Conservation (phyloP, 2,113 vertebrate genomes). For the Notarius quadriscutis region DNA sequence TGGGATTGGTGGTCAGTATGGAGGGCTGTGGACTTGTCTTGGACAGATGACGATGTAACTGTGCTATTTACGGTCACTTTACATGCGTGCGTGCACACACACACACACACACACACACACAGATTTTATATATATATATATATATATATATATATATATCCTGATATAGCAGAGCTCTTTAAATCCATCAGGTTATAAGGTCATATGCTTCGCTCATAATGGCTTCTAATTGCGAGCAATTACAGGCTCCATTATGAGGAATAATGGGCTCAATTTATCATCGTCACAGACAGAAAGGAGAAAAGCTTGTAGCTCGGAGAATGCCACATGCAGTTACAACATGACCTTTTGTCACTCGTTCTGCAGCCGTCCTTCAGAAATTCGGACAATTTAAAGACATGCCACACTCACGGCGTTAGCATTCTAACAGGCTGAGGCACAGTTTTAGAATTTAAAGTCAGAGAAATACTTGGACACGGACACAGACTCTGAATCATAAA, state of each 20-base stretch:
- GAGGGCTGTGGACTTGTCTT: background rate
- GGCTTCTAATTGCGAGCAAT: constrained; percentile 40
- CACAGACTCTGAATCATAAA: background rate
- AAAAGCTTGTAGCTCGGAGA: background rate
- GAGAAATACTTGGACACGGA: background rate
- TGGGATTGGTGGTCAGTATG: constrained; percentile 3
- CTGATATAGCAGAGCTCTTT: background rate
- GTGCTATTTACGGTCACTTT: background rate
- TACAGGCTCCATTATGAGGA: constrained; percentile 43
- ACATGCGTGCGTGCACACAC: background rate
- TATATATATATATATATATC: background rate
- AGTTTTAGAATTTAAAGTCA: background rate
- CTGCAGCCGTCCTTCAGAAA: background rate
- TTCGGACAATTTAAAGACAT: background rate
- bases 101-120: too few relatives aligned
- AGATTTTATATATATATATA: background rate
- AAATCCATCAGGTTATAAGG: constrained; percentile 21
- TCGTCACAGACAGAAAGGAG: constrained; percentile 22
- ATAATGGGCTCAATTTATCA: constrained; percentile 45
- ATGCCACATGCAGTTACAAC: constrained; percentile 13
- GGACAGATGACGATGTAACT: background rate
- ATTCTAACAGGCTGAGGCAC: background rate
- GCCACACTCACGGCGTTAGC: background rate
- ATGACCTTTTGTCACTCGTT: background rate
- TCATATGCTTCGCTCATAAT: constrained; percentile 29